phyloP scores from a whole-genome alignment of 2,797 vertebrate genomes.

The Rhodeus uyekii region DNA sequence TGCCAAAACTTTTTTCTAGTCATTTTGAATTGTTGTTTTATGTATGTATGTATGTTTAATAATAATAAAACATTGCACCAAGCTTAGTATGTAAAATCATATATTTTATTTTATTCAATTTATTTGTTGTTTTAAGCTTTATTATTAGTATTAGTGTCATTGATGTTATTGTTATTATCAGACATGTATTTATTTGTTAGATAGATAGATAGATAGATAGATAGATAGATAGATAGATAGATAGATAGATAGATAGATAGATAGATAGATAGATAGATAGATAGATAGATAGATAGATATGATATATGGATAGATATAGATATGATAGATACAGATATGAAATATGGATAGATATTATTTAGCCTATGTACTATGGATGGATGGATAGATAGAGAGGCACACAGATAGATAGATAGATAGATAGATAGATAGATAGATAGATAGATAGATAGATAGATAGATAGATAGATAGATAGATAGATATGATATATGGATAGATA shows the following conservation, averaged over 20 bases:
- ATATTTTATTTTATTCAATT: background rate
- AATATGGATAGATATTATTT: background rate
- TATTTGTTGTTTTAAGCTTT: background rate
- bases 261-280: too few relatives aligned
- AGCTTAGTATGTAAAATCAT: background rate
- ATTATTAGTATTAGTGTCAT: background rate
- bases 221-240: too few relatives aligned
- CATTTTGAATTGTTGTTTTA: background rate
- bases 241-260: too few relatives aligned
- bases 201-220: too few relatives aligned
- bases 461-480: too few relatives aligned
- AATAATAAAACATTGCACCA: background rate
- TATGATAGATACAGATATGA: constrained; percentile 14
- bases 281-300: too few relatives aligned
- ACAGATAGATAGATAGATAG: too few relatives aligned
- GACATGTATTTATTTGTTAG: background rate
- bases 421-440: too few relatives aligned
- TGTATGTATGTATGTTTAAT: background rate
- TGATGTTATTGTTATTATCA: background rate
- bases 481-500: background rate
- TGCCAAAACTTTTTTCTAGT: too few relatives aligned
- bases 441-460: too few relatives aligned
- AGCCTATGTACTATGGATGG: too few relatives aligned
- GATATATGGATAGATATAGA: background rate
- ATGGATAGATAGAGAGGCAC: too few relatives aligned